Percentiles rank a stretch among this genome's conserved stretches.
These are phyloP conservation scores for Macroglossus sobrinus DNA, from an alignment of 2,113 vertebrate genomes.

Conservation along the genomic window DNA sequence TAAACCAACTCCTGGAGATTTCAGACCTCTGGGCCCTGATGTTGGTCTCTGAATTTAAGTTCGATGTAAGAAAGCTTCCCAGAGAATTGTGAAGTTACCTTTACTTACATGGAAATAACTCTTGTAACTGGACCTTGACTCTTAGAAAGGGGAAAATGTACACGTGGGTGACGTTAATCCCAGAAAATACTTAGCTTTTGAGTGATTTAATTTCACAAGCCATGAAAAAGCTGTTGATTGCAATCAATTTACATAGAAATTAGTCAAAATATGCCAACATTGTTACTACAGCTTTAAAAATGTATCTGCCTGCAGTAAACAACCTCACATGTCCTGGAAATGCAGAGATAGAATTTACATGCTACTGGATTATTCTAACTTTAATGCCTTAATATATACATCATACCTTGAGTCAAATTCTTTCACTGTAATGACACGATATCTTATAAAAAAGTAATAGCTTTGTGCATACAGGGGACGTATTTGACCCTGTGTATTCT, in stretches of 20 bases:
- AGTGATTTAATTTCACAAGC: slow-evolving; percentile 44
- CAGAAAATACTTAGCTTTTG: background rate
- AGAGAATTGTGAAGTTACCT: background rate
- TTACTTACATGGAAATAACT: background rate
- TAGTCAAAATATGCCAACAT: slow-evolving; percentile 38
- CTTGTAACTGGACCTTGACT: background rate
- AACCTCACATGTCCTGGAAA: slow-evolving; percentile 11
- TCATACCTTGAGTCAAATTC: slow-evolving; percentile 59
- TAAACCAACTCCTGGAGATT: background rate
- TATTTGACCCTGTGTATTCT: slow-evolving; percentile 64
- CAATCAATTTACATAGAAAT: slow-evolving; percentile 56
- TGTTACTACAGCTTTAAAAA: slow-evolving; percentile 37
- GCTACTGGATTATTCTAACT: slow-evolving; percentile 65
- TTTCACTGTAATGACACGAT: slow-evolving; percentile 52
- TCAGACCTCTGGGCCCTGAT: background rate
- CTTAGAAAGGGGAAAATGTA: background rate
- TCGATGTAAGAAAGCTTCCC: background rate
- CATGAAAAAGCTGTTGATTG: background rate
- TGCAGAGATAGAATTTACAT: slow-evolving; percentile 39
- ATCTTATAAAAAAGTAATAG: slow-evolving; percentile 69
- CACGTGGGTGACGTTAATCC: background rate
- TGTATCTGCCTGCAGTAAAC: slow-evolving; percentile 50
- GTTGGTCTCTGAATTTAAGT: background rate
- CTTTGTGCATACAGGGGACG: slow-evolving; percentile 61
- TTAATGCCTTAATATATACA: slow-evolving; percentile 68